Conservation (phyloP, 2,113 vertebrate genomes). For the Ursus arctos region DNA sequence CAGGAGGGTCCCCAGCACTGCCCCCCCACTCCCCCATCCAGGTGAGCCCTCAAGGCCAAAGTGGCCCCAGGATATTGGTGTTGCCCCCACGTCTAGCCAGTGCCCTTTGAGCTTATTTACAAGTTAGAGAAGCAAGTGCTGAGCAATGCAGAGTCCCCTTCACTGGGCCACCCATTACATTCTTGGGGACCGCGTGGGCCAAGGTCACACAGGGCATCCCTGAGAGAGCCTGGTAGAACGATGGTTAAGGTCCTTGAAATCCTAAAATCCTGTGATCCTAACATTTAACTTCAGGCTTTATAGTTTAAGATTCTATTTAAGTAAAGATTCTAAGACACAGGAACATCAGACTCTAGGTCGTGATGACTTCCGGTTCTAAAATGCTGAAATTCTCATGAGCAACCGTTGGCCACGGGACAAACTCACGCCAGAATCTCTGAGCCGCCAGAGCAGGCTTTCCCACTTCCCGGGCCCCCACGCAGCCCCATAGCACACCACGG, state of each 20-base stretch:
- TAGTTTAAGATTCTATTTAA: background rate
- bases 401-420: background rate
- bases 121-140: background rate
- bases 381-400: background rate
- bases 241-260: background rate
- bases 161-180: no score
- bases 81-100: background rate
- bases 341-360: background rate
- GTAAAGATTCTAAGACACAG: background rate
- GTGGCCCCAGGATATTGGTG: no score
- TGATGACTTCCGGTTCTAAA: background rate
- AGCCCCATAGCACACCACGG: background rate
- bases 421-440: background rate
- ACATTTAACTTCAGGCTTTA: background rate
- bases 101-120: background rate
- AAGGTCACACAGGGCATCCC: background rate
- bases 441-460: background rate
- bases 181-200: background rate
- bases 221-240: background rate
- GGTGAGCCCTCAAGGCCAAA: background rate
- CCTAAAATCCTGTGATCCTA: background rate
- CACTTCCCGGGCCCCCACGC: background rate
- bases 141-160: background rate
- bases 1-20: no score
- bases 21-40: no score